Evolutionary conservation across 2,113 vertebrate genomes (phyloP), one percentile per base, ranked within the genome.

Genomic region (Spheniscus mendiculus): DNA sequence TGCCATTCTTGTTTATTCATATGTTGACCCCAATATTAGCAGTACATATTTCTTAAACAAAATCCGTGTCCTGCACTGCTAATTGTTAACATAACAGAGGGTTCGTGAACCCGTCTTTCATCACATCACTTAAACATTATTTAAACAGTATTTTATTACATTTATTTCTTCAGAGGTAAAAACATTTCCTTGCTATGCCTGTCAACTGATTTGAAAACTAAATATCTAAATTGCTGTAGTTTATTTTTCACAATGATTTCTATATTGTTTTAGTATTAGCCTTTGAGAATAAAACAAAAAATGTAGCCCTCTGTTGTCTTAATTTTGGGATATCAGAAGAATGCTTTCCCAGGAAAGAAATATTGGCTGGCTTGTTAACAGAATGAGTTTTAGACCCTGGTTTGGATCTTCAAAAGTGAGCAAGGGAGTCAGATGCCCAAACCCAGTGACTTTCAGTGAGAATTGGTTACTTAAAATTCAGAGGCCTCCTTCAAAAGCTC

Each of bases 41-140:
- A 67, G 89, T 87, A 94, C 79, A 93, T 77, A 89, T 96, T 96
- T 96, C 93, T 96, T 95, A 92, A 96, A 96, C 94, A 95, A 97
- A 97, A 97, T 61, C 95, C 87, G 8, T 95, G 93, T 96, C 94
- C 78, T 88, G 91, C 30, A 8, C 74, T 49, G 87, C 49, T 97
- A 91, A 92, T 91, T 94, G 94, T 95, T 97, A 96, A 94, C 94
- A 93, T 95, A 97, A 94, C 89, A 93, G 95, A 87, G 71, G 74
- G 97, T 95, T 96, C 96, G 0, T 91, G 96, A 97, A 95, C 95
- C 96, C 8, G 2, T 96, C 95, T 97, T 97, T 97, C 96, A 97
- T 87, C 95, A 94, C 96, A 96, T 96, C 96, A 94, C 96, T 97
- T 97, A 94, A 96, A 93, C 95, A 73, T 97, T 97, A 96, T 97